Percentiles rank a stretch among this genome's conserved stretches.
These are phyloP conservation scores for Patiria miniata DNA, from an alignment of 35 echinoderm and acorn worm species.

Conservation along the genomic window DNA sequence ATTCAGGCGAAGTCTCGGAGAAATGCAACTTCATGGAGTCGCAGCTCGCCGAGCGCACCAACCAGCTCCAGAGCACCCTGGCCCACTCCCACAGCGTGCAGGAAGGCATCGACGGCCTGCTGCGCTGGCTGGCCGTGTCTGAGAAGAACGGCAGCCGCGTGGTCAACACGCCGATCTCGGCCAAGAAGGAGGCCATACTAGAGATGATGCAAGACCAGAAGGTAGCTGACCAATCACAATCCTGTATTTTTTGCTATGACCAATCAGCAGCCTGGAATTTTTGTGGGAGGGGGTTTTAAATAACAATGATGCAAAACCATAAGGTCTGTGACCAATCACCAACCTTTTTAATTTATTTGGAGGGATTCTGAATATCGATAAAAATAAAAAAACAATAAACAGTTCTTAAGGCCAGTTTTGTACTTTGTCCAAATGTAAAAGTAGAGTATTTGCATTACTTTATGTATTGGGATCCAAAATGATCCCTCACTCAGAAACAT, in stretches of 20 bases:
- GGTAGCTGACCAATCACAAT: constrained; percentile 33
- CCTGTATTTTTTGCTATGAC: neutral
- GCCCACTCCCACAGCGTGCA: constrained; percentile 92
- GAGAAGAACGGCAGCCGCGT: constrained; percentile 85
- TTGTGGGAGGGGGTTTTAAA: neutral
- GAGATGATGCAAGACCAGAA: constrained; percentile 90
- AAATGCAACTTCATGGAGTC: constrained; percentile 89
- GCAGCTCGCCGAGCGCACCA: constrained; percentile 85
- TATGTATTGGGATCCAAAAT: no score
- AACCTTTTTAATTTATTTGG: no score
- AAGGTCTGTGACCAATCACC: no score
- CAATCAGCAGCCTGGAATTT: neutral
- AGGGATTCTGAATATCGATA: no score
- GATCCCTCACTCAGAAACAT: no score
- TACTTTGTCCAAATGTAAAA: no score
- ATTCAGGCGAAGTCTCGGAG: constrained; percentile 79
- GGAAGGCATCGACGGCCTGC: constrained; percentile 81
- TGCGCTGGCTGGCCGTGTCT: constrained; percentile 83
- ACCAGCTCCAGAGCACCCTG: constrained; percentile 92
- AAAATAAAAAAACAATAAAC: no score
- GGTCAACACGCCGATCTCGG: constrained; percentile 75
- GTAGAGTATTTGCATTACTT: no score
- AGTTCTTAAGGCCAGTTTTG: no score
- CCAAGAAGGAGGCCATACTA: constrained; percentile 91
- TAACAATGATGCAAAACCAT: no score